These are phyloP conservation scores for Ommatoiulus sabulosus DNA, from an alignment of 2,888 invertebrate species.

Conservation along the genomic window DNA sequence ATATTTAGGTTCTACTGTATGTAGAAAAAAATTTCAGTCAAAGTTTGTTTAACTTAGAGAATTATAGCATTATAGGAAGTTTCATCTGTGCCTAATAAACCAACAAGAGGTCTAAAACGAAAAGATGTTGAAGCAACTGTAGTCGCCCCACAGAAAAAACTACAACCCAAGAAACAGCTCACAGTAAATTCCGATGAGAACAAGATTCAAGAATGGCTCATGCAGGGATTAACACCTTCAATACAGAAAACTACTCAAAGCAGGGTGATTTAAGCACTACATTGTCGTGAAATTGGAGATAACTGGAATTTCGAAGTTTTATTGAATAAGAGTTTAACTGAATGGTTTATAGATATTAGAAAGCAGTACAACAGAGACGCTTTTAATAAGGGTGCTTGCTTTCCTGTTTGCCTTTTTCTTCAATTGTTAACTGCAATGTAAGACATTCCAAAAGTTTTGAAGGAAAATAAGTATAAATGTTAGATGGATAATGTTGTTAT, in stretches of 20 bases:
- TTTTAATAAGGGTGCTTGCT: neutral
- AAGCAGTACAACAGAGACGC: neutral
- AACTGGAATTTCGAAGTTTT: neutral
- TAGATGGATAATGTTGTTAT: neutral
- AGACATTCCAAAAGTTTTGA: neutral
- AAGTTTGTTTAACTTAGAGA: neutral
- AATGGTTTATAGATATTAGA: neutral
- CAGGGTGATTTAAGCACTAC: neutral
- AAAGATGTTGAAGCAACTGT: neutral
- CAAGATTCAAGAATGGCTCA: neutral
- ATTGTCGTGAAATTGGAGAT: neutral
- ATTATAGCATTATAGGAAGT: neutral
- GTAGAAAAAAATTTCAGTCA: no score
- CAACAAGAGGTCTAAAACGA: neutral
- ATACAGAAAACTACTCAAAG: neutral
- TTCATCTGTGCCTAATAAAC: neutral
- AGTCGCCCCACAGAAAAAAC: neutral
- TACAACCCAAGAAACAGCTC: neutral
- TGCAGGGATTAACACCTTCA: neutral
- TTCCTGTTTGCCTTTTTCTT: neutral
- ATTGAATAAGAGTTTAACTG: neutral
- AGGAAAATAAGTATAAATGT: neutral
- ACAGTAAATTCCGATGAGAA: neutral
- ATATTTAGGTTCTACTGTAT: no score
- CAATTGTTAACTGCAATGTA: neutral